Percentiles rank a stretch among this genome's conserved stretches.
phyloP scores from a whole-genome alignment of 2,888 invertebrate species.

The Orthonevra nobilis region DNA sequence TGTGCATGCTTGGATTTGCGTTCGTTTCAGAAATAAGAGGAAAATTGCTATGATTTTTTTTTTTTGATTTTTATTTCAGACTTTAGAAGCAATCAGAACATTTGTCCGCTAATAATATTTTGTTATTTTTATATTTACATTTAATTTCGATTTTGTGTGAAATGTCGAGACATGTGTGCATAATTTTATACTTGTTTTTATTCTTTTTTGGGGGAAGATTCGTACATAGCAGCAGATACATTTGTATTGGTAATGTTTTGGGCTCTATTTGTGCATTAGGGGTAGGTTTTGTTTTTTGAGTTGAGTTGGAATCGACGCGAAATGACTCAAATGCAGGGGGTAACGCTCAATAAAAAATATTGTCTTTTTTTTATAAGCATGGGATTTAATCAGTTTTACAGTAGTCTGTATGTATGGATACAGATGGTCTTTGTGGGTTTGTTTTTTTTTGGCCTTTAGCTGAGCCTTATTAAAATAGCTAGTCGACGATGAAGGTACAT shows the following conservation, averaged over 20 bases:
- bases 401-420: slow-evolving; percentile 9
- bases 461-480: slow-evolving; percentile 51
- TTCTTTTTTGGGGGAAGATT: slow-evolving; percentile 16
- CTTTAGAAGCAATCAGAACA: slow-evolving; percentile 17
- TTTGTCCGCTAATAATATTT: slow-evolving; percentile 25
- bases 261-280: slow-evolving; percentile 41
- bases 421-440: slow-evolving; percentile 8
- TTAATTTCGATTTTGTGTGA: not conserved
- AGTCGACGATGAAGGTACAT: slow-evolving; percentile 10
- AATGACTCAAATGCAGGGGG: slow-evolving; percentile 61
- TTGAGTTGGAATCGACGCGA: slow-evolving; percentile 31
- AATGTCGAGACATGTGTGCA: not conserved
- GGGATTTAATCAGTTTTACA: slow-evolving; percentile 43
- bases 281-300: slow-evolving; percentile 66
- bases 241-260: slow-evolving; percentile 42
- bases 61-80: slow-evolving; percentile 14
- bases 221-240: slow-evolving; percentile 6
- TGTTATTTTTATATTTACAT: slow-evolving; percentile 3
- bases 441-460: slow-evolving; percentile 16
- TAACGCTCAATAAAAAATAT: slow-evolving; percentile 47
- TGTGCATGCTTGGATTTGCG: slow-evolving; percentile 39
- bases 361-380: slow-evolving; percentile 2
- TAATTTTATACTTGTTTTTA: not conserved
- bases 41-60: not conserved
- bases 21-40: not conserved